Evolutionary conservation across 2,113 vertebrate species (phyloP), one percentile per base, ranked within the genome.

Genomic region (Turdus rufiventris): DNA sequence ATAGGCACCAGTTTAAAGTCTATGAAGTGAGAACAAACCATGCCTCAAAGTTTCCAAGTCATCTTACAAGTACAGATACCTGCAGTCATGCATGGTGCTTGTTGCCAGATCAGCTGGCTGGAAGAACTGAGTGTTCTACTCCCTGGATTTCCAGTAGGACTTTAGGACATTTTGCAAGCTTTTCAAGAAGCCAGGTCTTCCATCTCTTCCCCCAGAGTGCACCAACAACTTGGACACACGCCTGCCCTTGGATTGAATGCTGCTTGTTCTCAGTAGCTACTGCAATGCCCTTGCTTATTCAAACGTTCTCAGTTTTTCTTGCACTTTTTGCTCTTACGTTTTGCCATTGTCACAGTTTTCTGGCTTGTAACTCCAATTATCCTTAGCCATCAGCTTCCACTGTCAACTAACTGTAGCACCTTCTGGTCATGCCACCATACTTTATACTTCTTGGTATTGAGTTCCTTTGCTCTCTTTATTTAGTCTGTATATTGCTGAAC

Each of bases 151-250:
- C 50, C 56, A 42, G 20, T 4, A 36, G 3, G 42, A 34, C 45
- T 88, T 60, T 40, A 14, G 50, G 72, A 70, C 47, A 62, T 58
- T 38, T 21, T 34, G 29, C 29, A 74, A 62, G n/a, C 14, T 47
- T 14, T 42, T 50, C 51, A 48, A 56, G 80, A 63, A 61, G 63
- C 17, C 42, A 68, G 12, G 2, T 2, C 23, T 33, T 21, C 34
- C 29, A 29, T 5, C 25, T 40, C 75, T 45, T 28, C 40, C 36
- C 61, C 71, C 8, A 2, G 40, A 61, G 42, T 4, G 31, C 50
- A 19, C 38, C 18, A 33, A 51, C 14, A 33, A 1, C 29, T 78
- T 1, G 0, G 53, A 10, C 26, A 60, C 8, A 18, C 0, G 1
- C 54, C 85, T 45, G 72, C 31, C 63, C 62, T 36, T 21, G 45